phyloP scores from a whole-genome alignment of 2,113 vertebrate genomes.

The Anhinga rufa region DNA sequence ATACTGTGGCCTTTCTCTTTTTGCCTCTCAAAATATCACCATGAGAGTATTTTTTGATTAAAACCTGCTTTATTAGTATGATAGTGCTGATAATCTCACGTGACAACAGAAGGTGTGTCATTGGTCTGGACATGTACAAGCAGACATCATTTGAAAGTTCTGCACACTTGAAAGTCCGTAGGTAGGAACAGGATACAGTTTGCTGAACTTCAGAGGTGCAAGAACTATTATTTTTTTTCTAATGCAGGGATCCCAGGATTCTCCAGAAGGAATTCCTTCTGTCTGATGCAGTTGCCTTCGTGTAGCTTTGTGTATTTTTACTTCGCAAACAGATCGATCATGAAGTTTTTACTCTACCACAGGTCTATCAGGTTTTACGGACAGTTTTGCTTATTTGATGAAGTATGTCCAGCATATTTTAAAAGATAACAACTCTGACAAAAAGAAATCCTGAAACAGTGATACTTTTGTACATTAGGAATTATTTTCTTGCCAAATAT shows the following conservation, averaged over 20 bases:
- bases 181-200: accelerated
- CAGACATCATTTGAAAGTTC: background rate
- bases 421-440: background rate
- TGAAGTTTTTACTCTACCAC: background rate
- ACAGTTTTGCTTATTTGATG: background rate
- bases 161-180: accelerated
- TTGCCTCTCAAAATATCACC: background rate
- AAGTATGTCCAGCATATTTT: background rate
- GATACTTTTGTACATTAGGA: background rate
- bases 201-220: background rate
- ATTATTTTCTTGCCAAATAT: background rate
- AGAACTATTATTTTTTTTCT: background rate
- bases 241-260: background rate
- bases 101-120: background rate
- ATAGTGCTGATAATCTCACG: background rate
- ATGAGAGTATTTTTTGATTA: background rate
- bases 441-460: background rate
- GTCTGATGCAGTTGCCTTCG: background rate
- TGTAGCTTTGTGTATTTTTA: background rate
- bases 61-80: background rate
- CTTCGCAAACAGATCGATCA: background rate
- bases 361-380: background rate
- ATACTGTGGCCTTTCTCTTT: background rate
- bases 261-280: background rate
- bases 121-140: background rate